Percentiles rank a stretch among this genome's conserved stretches.
These are phyloP conservation scores for Dasypogon diadema DNA, from an alignment of 2,888 invertebrate genomes.

Conservation along the genomic window DNA sequence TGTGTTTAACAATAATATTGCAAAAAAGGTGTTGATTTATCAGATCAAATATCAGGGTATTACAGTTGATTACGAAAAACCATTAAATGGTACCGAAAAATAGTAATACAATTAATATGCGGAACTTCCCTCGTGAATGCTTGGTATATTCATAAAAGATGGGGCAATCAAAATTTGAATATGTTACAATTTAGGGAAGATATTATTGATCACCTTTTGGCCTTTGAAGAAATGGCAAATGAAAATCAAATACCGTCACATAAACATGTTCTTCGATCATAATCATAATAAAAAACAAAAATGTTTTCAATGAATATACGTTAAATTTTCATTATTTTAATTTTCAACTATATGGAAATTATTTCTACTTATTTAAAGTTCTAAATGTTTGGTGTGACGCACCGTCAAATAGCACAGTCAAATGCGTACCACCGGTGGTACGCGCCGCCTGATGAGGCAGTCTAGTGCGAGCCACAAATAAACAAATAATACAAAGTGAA, in stretches of 20 bases:
- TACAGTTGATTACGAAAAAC: constrained; percentile 55
- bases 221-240: not conserved
- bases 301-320: constrained; percentile 30
- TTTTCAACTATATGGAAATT: constrained; percentile 32
- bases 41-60: constrained; percentile 52
- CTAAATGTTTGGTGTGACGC: constrained; percentile 21
- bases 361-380: constrained; percentile 28
- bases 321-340: constrained; percentile 40
- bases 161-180: constrained; percentile 53
- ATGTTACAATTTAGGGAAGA: constrained; percentile 54
- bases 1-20: not conserved
- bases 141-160: constrained; percentile 54
- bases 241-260: not conserved
- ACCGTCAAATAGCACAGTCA: constrained; percentile 17
- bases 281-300: constrained; percentile 28
- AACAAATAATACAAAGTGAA: too few relatives aligned
- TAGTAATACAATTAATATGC: constrained; percentile 53
- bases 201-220: constrained; percentile 45
- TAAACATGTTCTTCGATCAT: too few relatives aligned
- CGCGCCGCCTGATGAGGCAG: constrained; percentile 6
- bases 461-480: constrained; percentile 24
- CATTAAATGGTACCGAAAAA: constrained; percentile 54
- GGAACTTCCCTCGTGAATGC: too few relatives aligned
- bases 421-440: constrained; percentile 18
- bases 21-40: constrained; percentile 53